These are phyloP conservation scores for Puffinus mauretanicus DNA, from an alignment of 2,113 vertebrate species.

Conservation along the genomic window DNA sequence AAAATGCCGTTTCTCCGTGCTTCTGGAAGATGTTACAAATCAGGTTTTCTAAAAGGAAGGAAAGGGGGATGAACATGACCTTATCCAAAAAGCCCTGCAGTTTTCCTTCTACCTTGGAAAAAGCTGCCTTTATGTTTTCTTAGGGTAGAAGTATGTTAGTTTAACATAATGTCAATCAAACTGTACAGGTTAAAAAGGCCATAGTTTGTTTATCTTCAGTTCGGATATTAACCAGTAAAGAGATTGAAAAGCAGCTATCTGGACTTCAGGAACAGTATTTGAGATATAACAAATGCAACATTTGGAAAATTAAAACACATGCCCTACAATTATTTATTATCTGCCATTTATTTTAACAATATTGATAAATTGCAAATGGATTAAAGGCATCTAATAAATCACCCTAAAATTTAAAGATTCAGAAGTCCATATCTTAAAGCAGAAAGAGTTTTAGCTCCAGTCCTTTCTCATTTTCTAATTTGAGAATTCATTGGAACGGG, in stretches of 20 bases:
- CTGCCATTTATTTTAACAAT: background rate
- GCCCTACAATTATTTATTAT: constrained; percentile 21
- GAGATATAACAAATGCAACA: constrained; percentile 37
- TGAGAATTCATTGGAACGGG: constrained; percentile 9
- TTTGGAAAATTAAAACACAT: constrained; percentile 55
- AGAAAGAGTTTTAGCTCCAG: background rate
- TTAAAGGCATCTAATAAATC: background rate
- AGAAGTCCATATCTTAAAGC: background rate
- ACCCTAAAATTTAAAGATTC: background rate
- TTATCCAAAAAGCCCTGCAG: constrained; percentile 2
- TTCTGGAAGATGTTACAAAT: constrained; percentile 49
- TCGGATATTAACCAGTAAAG: constrained; percentile 57
- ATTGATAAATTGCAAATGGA: background rate
- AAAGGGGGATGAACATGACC: constrained; percentile 34
- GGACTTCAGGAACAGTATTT: constrained; percentile 12
- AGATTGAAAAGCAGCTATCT: constrained; percentile 38
- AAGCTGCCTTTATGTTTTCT: constrained; percentile 51
- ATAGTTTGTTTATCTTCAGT: constrained; percentile 65
- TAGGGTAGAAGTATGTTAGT: constrained; percentile 39
- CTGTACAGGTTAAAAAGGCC: constrained; percentile 62
- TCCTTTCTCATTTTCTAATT: background rate
- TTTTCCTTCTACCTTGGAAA: constrained; percentile 44
- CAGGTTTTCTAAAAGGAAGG: background rate
- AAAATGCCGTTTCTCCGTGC: background rate
- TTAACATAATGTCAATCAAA: constrained; percentile 66